Evolutionary conservation across 2,888 invertebrate genomes (phyloP), one percentile per base, ranked within the genome.

Genomic region (Pachycephus smyrnensis): DNA sequence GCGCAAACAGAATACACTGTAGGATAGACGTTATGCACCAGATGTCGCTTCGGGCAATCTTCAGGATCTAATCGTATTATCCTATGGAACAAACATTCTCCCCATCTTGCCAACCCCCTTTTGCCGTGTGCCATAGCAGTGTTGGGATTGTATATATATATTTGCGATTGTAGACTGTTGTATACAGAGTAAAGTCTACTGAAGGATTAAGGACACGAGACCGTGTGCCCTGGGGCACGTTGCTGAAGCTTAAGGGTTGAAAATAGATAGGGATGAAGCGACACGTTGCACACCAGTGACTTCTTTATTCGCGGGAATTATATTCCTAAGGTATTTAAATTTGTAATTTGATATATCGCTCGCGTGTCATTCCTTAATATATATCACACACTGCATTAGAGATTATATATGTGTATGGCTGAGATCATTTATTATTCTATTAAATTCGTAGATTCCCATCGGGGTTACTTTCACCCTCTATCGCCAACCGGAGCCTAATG

Each of bases 391-490:
- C 55, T 55, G 9, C 9, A 9, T 30, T 30, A 2, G 32, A 55
- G 23, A 55, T 55, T 23, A 1, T 55, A 55, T 55, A 55, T 9
- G 9, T 55, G 76, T 69, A 23, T 12, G 73, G 30, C 69, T 80
- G 81, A 0, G 80, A 80, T 82, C 85, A 89, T 89, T 88, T 88
- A 88, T 88, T 89, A 89, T 89, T 89, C 89, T 88, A 89, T 89
- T 88, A 89, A 88, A 89, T 86, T 89, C 86, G 81, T 84, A 86
- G 84, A 81, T 85, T 82, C 81, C 83, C 84, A 82, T 84, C 80
- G 84, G 85, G 80, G 81, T 71, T 76, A 79, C 36, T 73, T 68
- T 36, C 71, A 40, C 55, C 37, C 73, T 55, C 77, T 77, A 73
- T 35, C 12, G 73, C 23, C 55, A 23, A 55, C 55, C 55, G 55